phyloP scores from a whole-genome alignment of 2,797 vertebrate species.

The Catamblyrhynchus diadema region DNA sequence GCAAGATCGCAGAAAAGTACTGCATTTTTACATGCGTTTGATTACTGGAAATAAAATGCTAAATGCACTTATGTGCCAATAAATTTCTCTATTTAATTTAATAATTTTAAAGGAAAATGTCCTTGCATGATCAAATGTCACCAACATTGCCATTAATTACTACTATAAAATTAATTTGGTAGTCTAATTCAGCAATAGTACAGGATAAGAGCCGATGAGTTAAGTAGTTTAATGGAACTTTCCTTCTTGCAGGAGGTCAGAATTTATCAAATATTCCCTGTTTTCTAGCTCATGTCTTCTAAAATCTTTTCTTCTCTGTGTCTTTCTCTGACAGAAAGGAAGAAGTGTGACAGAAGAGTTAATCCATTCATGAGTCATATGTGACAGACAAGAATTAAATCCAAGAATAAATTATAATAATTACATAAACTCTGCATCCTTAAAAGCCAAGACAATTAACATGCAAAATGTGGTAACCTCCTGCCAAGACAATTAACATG shows the following conservation, averaged over 20 bases:
- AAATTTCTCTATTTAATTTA: not conserved
- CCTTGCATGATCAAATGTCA: not conserved
- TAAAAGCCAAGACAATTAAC: slow-evolving; percentile 44
- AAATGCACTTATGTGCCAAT: not conserved
- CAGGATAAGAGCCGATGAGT: not conserved
- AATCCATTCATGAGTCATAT: slow-evolving; percentile 40
- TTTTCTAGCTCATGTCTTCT: not conserved
- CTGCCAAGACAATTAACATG: slow-evolving; percentile 42
- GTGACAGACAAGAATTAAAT: slow-evolving; percentile 31
- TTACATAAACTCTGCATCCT: slow-evolving; percentile 18
- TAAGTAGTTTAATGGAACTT: not conserved
- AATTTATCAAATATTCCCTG: not conserved
- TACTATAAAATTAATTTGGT: not conserved
- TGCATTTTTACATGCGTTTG: not conserved
- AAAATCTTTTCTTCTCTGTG: not conserved
- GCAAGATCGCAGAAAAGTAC: not conserved
- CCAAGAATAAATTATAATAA: slow-evolving; percentile 57
- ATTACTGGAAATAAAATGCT: not conserved
- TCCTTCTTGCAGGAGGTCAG: not conserved
- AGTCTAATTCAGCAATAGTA: not conserved
- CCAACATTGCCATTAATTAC: not conserved
- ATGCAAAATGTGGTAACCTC: not conserved
- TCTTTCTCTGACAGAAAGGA: not conserved
- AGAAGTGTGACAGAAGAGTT: slow-evolving; percentile 37
- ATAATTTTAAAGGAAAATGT: not conserved